These are phyloP conservation scores for Cephalopachus bancanus DNA, from an alignment of 2,797 vertebrate species.

Conservation along the genomic window DNA sequence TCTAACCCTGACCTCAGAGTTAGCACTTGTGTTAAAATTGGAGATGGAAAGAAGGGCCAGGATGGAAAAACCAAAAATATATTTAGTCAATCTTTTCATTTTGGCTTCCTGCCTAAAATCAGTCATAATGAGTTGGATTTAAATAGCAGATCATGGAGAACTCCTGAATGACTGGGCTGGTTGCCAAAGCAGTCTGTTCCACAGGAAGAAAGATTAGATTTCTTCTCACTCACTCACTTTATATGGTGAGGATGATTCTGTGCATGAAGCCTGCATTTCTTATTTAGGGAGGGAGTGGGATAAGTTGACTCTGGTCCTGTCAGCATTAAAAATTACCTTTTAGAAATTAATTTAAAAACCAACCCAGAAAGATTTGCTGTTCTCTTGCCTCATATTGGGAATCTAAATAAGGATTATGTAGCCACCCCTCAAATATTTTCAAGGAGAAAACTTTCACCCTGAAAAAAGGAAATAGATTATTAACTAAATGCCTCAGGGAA, in stretches of 20 bases:
- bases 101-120: conserved; percentile 73
- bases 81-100: conserved; percentile 67
- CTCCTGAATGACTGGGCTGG: conserved; percentile 76
- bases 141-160: conserved; percentile 78
- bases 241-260: conserved; percentile 57
- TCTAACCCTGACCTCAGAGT: conserved; percentile 64
- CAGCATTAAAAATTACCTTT: conserved; percentile 61
- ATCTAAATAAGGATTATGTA: conserved; percentile 49
- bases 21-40: conserved; percentile 65
- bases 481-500: conserved; percentile 55
- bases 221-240: conserved; percentile 76
- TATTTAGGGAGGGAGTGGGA: conserved; percentile 65
- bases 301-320: conserved; percentile 53
- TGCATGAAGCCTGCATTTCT: conserved; percentile 63
- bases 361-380: conserved; percentile 44
- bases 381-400: conserved; percentile 44
- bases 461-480: conserved; percentile 63
- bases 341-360: conserved; percentile 66
- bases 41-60: conserved; percentile 66
- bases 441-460: conserved; percentile 39
- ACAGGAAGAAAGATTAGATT: conserved; percentile 79
- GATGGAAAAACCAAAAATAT: conserved; percentile 74
- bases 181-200: conserved; percentile 78
- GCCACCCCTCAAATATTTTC: neutral
- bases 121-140: conserved; percentile 78